These are phyloP conservation scores for Myrmecobius fasciatus DNA, from an alignment of 2,113 vertebrate genomes.

Conservation along the genomic window DNA sequence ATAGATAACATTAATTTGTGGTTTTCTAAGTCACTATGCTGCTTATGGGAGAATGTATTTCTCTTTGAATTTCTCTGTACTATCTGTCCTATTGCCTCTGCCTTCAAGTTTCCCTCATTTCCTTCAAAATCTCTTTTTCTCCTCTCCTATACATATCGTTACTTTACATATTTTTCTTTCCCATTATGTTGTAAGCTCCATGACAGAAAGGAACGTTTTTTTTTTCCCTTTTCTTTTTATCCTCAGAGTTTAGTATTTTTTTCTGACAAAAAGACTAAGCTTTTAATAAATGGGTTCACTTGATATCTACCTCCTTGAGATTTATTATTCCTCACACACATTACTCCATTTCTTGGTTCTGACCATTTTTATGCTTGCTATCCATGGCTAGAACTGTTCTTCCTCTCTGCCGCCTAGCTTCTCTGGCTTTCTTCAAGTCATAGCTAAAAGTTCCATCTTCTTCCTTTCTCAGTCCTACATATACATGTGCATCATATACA, in stretches of 20 bases:
- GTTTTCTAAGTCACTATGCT: not conserved
- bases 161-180: not conserved
- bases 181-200: not conserved
- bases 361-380: not conserved
- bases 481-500: too few species aligned
- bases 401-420: not conserved
- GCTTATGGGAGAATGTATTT: not conserved
- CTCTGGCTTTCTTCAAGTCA: not conserved
- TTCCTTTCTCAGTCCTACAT: not conserved
- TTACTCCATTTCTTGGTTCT: not conserved
- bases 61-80: not conserved
- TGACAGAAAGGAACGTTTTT: not conserved
- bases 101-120: not conserved
- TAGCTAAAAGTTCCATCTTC: not conserved
- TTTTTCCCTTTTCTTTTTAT: not conserved
- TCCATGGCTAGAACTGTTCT: not conserved
- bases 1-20: not conserved
- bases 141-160: not conserved
- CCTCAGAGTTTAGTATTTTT: not conserved
- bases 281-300: not conserved
- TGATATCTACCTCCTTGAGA: not conserved
- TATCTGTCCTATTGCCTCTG: not conserved
- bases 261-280: not conserved
- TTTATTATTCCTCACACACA: not conserved
- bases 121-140: not conserved